Conservation (phyloP, 2,797 vertebrate species). For the Hydrocynus forskahlii region DNA sequence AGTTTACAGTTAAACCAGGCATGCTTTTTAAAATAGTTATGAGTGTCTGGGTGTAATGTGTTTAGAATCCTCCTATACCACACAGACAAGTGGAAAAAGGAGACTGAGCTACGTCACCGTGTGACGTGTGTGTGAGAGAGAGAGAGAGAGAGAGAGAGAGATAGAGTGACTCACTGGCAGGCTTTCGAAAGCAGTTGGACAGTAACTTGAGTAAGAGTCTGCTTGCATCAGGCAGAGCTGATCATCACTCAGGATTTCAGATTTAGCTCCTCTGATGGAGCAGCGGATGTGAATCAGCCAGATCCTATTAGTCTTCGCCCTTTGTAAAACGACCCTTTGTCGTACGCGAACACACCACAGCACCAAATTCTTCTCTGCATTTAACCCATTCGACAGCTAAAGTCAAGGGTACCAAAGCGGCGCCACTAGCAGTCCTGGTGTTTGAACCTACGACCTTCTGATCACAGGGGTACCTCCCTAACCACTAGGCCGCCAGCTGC, state of each 20-base stretch:
- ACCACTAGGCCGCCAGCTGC: too few relatives aligned
- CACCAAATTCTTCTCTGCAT: too few relatives aligned
- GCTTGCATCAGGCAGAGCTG: constrained; percentile 40
- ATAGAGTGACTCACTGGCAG: constrained; percentile 42
- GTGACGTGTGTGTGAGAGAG: constrained; percentile 52
- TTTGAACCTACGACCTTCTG: too few relatives aligned
- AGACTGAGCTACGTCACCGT: constrained; percentile 52
- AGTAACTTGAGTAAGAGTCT: constrained; percentile 47
- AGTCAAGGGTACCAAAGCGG: too few relatives aligned
- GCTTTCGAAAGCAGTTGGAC: constrained; percentile 51
- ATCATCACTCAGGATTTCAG: constrained; percentile 44
- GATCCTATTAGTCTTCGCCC: constrained; percentile 9
- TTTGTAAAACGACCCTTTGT: background rate
- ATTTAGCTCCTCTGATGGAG: constrained; percentile 41
- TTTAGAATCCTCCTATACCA: background rate
- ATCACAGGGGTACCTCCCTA: too few relatives aligned
- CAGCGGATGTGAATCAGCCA: constrained; percentile 38
- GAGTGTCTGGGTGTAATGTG: background rate
- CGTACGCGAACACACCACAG: too few relatives aligned
- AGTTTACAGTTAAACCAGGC: background rate
- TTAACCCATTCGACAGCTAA: too few relatives aligned
- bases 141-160: background rate
- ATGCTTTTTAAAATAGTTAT: background rate
- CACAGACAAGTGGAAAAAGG: constrained; percentile 42
- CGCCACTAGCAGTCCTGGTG: too few relatives aligned